Base-by-base conservation (phyloP, 2,888 invertebrate genomes). In the Aquatica leii region DNA sequence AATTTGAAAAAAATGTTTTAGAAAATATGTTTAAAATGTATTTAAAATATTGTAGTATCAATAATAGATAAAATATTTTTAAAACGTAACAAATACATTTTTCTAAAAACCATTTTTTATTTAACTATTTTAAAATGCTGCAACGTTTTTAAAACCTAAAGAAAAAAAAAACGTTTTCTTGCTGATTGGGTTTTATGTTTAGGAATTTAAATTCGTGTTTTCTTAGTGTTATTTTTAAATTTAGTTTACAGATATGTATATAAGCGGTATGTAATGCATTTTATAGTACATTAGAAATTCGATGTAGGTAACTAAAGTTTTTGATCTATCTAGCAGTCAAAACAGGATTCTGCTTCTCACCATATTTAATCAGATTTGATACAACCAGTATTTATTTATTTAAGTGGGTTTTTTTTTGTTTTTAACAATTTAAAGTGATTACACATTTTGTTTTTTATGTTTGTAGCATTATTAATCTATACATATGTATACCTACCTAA, bases 291-390 rank as follows among this genome's bases (percentile, higher is more conserved):
- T 37, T 9, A 37, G 37, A 37, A 37, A 37, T 37, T 37, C 37
- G 37, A 37, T 37, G 37, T 37, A 37, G 37, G 37, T 37, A 37
- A 37, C 37, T 37, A 37, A 37, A 8, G 37, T 37, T 37, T 37
- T 37, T 37, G 37, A 37, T 37, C 37, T 37, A 5, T 37, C 37
- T 37, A 37, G 37, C 37, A 37, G 37, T 37, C 37, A 37, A 2
- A 37, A 37, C 5, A 37, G 11, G 37, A 37, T 37, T 12, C 37
- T 8, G 12, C n/a, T n/a, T n/a, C n/a, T n/a, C 37, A 11, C 12
- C 37, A 9, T 37, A 37, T 37, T 37, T 37, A 37, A 37, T 37
- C 37, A 37, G 2, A 37, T 8, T 37, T 37, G 37, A 37, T 9
- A 37, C 37, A 37, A 37, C 9, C 37, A 37, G n/a, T 37, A 9